Base-by-base conservation (phyloP, 2,888 invertebrate genomes). In the Hyppa rectilinea region DNA sequence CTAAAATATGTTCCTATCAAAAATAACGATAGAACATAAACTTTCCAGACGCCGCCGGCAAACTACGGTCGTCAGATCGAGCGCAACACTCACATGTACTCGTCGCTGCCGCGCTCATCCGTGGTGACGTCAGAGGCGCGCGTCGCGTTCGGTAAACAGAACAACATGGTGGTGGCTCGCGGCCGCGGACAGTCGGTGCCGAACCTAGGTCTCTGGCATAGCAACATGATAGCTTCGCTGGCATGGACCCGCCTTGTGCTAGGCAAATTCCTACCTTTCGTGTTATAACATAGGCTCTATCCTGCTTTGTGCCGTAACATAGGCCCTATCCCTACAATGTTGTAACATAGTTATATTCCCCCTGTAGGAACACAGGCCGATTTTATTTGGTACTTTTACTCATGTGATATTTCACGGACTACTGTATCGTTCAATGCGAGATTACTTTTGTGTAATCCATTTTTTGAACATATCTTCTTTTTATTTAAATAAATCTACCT, bases 171-270 rank as follows among this genome's bases (percentile, higher is more conserved):
- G 86, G 85, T 82, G 85, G 85, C 86, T 75, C 92, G 95, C 89
- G 95, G 94, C 80, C 97, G 97, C 96, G 98, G 98, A 95, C 97
- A 97, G 90, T 98, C 98, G 89, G 98, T 98, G 92, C 99, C 99
- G 89, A 98, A 98, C 96, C 96, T 99, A 98, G 98, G 98, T 98
- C 93, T 92, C 89, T 92, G 83, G 87, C 85, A 83, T 80, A 84
- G 79, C 84, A 75, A 84, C 78, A 82, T 83, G 80, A 47, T 56
- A 85, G 77, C 78, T 75, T 78, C 26, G 26, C 82, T 87, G 49
- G 77, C 78, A 78, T 78, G 80, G 64, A 59, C 52, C 45, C 55
- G 68, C 20, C 50, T 40, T 23, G 26, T 45, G 52, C 38, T 23
- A 69, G 40, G 14, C 49, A 5, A 34, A 14, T n/a, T 10, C 34